Evolutionary conservation across 2,113 vertebrate genomes (phyloP), one percentile per base, ranked within the genome.

Genomic region (Tamias sibiricus): DNA sequence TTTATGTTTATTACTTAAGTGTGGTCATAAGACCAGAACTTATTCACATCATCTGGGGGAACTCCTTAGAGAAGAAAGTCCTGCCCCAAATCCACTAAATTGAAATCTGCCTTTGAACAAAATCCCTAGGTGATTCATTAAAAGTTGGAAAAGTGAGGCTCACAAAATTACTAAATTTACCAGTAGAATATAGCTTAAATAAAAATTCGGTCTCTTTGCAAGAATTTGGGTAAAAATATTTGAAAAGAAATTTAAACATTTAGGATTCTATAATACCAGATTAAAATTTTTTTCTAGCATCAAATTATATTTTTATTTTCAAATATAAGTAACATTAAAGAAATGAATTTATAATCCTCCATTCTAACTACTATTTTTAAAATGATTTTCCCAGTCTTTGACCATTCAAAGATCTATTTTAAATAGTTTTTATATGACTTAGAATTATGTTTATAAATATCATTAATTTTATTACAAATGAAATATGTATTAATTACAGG

Each of bases 271-370:
- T 59, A 83, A 66, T 68, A 24, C 11, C 10, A 71, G 14, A 44
- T 85, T 87, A 59, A 86, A 77, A 49, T 10, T 28, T 28, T 37
- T 87, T 69, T 96, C 68, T 76, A 76, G 4, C 14, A 26, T 57
- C 28, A 95, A 52, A 54, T 87, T 80, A 22, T 37, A 82, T 74
- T 94, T 95, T 94, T 20, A 69, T 44, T 62, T 96, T 95, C 44
- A 90, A 90, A 62, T 90, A 12, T 44, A 24, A 32, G 26, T 47
- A 92, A 82, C 47, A 94, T 49, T 9, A 81, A 95, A 76, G 9
- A 72, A 62, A 62, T 28, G 94, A 91, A 75, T 1, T 28, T 82
- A 42, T 59, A 59, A 47, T 82, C 8, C 7, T 95, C 22, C 17
- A 57, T 95, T 71, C 26, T 95, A 85, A 76, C 12, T 77, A 88